Evolutionary conservation across 2,797 vertebrate genomes (phyloP).

Genomic region (Leptodactylus fallax): DNA sequence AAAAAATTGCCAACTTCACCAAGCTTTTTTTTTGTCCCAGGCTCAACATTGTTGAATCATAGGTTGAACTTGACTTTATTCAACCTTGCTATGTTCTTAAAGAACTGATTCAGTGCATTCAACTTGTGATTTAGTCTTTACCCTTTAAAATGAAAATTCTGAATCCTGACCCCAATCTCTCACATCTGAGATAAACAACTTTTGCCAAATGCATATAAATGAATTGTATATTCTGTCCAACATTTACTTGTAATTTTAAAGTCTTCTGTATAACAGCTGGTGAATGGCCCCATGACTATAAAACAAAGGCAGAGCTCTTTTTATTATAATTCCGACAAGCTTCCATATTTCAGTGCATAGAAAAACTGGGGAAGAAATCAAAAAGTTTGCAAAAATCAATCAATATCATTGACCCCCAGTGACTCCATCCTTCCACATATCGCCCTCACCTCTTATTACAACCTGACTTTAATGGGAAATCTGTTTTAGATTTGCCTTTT

Average conservation of each 20-base stretch:
- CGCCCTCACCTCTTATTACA: neutral
- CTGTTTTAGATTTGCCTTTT: conserved; percentile 2
- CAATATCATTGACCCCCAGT: neutral
- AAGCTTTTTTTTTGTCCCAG: no score
- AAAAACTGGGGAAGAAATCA: neutral
- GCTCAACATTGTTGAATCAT: no score
- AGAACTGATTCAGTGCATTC: neutral
- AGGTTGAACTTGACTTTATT: no score
- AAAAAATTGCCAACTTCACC: no score
- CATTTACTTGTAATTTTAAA: neutral
- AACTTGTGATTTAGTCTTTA: neutral
- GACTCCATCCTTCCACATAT: neutral
- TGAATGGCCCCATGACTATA: neutral
- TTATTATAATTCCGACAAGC: neutral
- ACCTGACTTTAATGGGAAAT: conserved; percentile 16
- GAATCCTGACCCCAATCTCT: neutral
- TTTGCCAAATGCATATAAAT: neutral
- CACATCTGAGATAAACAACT: neutral
- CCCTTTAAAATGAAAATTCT: neutral
- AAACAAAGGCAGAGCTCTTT: neutral
- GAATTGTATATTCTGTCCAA: neutral
- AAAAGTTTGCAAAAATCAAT: neutral
- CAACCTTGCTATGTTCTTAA: no score
- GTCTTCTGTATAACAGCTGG: neutral
- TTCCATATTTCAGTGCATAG: neutral